Conservation (phyloP, 2,888 invertebrate species). For the Limenitis camilla region DNA sequence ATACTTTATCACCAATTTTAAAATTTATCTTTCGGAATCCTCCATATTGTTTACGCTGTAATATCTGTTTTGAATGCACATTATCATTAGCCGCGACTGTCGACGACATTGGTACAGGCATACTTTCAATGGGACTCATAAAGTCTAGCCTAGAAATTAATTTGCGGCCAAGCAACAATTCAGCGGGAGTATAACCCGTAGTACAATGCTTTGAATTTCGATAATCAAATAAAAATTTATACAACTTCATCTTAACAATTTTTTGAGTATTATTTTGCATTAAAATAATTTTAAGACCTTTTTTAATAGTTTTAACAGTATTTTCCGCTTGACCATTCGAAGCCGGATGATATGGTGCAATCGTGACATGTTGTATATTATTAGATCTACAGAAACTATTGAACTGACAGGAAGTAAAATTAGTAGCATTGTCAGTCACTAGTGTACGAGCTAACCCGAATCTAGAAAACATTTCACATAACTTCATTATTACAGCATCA, state of each 20-base stretch:
- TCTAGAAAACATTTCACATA: conserved; percentile 12
- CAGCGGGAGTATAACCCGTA: conserved; percentile 17
- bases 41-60: conserved; percentile 8
- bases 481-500: conserved; percentile 6
- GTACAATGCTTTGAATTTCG: conserved; percentile 18
- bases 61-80: conserved; percentile 13
- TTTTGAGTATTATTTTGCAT: background rate
- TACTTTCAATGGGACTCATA: too few species aligned
- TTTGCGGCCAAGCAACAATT: conserved; percentile 16
- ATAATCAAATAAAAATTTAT: conserved; percentile 17
- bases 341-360: too few species aligned
- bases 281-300: conserved; percentile 15
- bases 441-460: conserved; percentile 12
- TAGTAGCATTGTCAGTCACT: too few species aligned
- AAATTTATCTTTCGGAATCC: conserved; percentile 6
- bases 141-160: conserved; percentile 17
- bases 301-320: conserved; percentile 23
- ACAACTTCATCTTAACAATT: conserved; percentile 6
- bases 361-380: conserved; percentile 17
- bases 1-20: conserved; percentile 8
- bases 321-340: conserved; percentile 21
- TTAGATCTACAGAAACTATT: conserved; percentile 14
- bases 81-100: conserved; percentile 4
- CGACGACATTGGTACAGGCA: background rate
- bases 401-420: conserved; percentile 18